Conservation (phyloP, 2,888 invertebrate species). For the Eupithecia dodoneata region DNA sequence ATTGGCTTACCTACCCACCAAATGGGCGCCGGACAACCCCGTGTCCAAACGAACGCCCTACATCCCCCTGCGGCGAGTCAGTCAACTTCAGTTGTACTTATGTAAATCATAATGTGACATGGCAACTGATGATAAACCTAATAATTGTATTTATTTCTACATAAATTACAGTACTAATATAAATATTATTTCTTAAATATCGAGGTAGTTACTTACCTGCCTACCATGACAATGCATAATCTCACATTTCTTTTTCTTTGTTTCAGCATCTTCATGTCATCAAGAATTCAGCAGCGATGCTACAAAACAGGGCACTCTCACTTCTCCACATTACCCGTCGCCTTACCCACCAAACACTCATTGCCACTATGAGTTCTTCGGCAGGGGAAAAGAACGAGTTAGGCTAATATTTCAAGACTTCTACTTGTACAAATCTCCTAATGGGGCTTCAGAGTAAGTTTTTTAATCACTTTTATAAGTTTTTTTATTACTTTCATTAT, state of each 20-base stretch:
- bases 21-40: no score
- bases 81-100: no score
- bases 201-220: background rate
- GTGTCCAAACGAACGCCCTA: no score
- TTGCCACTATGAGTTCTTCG: constrained; percentile 96
- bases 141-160: background rate
- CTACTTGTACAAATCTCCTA: constrained; percentile 88
- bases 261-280: constrained; percentile 91
- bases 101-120: no score
- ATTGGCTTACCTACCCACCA: no score
- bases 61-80: no score
- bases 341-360: constrained; percentile 91
- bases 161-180: background rate
- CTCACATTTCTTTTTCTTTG: constrained; percentile 36
- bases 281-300: constrained; percentile 91
- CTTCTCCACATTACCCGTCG: constrained; percentile 93
- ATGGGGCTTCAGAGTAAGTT: constrained; percentile 86
- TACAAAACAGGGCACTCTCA: constrained; percentile 92
- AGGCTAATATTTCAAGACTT: constrained; percentile 94
- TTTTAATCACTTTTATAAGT: background rate
- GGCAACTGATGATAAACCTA: background rate
- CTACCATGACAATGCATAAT: background rate
- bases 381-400: constrained; percentile 92
- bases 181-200: background rate
- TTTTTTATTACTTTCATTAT: no score